phyloP scores from a whole-genome alignment of 2,113 vertebrate species.

The Cardinalis cardinalis region DNA sequence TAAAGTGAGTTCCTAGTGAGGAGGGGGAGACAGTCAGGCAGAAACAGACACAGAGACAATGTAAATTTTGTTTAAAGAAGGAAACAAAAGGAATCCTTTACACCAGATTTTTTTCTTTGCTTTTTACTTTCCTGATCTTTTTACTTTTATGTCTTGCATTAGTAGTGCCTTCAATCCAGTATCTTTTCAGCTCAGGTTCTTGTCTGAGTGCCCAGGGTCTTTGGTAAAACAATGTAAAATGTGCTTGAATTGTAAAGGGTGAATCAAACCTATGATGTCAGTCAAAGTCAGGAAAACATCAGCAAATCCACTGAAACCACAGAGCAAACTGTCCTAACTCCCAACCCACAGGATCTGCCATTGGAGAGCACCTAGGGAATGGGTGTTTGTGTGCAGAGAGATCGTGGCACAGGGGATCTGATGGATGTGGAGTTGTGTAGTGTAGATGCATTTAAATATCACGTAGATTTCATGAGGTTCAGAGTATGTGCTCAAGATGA shows the following conservation, averaged over 20 bases:
- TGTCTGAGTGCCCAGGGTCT: background rate
- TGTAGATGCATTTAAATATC: conserved; percentile 18
- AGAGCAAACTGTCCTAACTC: background rate
- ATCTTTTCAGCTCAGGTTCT: background rate
- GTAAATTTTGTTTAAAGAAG: background rate
- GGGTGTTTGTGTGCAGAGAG: background rate
- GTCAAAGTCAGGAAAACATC: background rate
- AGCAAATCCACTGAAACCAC: background rate
- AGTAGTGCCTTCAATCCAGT: background rate
- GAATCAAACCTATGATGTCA: background rate
- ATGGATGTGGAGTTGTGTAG: background rate
- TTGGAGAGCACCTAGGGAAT: background rate
- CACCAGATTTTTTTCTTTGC: background rate
- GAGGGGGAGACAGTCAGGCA: background rate
- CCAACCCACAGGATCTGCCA: background rate
- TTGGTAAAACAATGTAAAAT: background rate
- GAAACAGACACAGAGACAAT: background rate
- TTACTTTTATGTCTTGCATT: background rate
- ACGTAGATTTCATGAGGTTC: conserved; percentile 4
- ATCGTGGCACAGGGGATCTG: background rate
- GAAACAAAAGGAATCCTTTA: background rate
- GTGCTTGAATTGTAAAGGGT: background rate
- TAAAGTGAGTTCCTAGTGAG: background rate
- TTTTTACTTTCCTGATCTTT: background rate
- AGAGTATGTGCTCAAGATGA: conserved; percentile 37